phyloP scores from a whole-genome alignment of 2,888 invertebrate species.

The Pycnomerus fuliginosus region DNA sequence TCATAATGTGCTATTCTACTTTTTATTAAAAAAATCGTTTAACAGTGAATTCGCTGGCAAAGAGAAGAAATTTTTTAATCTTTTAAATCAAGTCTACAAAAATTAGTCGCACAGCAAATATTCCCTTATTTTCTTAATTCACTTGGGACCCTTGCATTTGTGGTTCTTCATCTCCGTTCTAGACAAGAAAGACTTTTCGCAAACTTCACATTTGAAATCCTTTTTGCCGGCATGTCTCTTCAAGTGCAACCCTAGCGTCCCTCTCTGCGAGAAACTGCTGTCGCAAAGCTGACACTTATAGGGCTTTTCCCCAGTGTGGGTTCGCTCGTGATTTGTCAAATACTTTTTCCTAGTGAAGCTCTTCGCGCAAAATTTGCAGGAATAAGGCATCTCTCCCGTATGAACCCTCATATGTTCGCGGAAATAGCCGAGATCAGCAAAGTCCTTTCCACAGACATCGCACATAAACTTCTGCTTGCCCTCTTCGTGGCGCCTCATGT shows the following conservation, averaged over 20 bases:
- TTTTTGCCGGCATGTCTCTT: conserved; percentile 32
- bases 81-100: too few relatives aligned
- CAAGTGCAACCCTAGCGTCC: conserved; percentile 37
- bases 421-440: too few relatives aligned
- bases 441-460: conserved; percentile 41
- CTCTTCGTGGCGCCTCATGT: conserved; percentile 31
- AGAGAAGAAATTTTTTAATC: too few relatives aligned
- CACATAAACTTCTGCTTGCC: conserved; percentile 38
- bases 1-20: background rate
- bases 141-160: conserved; percentile 35
- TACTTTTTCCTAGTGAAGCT: conserved; percentile 31
- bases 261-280: conserved; percentile 37
- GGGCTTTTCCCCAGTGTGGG: conserved; percentile 17
- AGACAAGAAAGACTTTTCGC: conserved; percentile 40
- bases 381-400: conserved; percentile 54
- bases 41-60: too few relatives aligned
- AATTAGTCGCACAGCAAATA: conserved; percentile 37
- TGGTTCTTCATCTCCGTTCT: conserved; percentile 38
- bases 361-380: conserved; percentile 32
- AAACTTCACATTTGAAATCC: conserved; percentile 45
- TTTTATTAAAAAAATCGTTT: conserved; percentile 29
- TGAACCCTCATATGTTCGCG: conserved; percentile 59
- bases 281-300: conserved; percentile 40
- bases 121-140: conserved; percentile 41
- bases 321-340: conserved; percentile 27